Conservation (phyloP, 2,888 invertebrate genomes). For the Cosmia trapezina region DNA sequence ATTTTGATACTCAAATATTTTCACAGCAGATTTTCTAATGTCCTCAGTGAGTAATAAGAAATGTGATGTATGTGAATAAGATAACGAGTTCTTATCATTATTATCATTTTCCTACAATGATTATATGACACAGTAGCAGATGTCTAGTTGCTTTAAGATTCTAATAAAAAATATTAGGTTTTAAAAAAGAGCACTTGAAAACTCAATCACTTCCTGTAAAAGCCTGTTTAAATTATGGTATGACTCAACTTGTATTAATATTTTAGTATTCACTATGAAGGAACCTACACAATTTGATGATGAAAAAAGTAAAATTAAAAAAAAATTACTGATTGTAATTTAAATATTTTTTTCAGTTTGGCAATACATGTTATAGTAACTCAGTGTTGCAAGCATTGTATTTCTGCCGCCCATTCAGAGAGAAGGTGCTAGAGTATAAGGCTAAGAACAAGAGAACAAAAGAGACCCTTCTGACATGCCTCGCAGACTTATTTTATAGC, state of each 20-base stretch:
- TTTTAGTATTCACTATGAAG: not conserved
- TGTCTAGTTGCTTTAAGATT: conserved; percentile 25
- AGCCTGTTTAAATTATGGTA: not conserved
- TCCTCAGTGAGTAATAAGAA: conserved; percentile 24
- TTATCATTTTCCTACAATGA: conserved; percentile 45
- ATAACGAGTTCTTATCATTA: conserved; percentile 45
- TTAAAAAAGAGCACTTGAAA: not conserved
- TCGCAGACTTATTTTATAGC: conserved; percentile 99
- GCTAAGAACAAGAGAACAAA: conserved; percentile 98
- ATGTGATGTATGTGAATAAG: conserved; percentile 37
- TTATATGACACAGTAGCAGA: conserved; percentile 28
- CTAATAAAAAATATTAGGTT: conserved; percentile 9
- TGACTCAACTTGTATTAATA: not conserved
- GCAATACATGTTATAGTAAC: conserved; percentile 99
- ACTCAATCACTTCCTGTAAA: not conserved
- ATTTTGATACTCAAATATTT: conserved; percentile 21
- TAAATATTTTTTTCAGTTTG: conserved; percentile 93
- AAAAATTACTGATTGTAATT: not conserved
- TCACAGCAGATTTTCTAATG: conserved; percentile 16
- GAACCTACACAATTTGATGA: conserved; percentile 1
- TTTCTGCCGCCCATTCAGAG: conserved; percentile 99
- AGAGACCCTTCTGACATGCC: conserved; percentile 98
- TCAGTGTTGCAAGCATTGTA: conserved; percentile 99
- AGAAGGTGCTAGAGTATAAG: conserved; percentile 99
- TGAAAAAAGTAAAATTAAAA: too few relatives aligned